Evolutionary conservation across 2,113 vertebrate species (phyloP).

Genomic region (Myxocyprinus asiaticus): DNA sequence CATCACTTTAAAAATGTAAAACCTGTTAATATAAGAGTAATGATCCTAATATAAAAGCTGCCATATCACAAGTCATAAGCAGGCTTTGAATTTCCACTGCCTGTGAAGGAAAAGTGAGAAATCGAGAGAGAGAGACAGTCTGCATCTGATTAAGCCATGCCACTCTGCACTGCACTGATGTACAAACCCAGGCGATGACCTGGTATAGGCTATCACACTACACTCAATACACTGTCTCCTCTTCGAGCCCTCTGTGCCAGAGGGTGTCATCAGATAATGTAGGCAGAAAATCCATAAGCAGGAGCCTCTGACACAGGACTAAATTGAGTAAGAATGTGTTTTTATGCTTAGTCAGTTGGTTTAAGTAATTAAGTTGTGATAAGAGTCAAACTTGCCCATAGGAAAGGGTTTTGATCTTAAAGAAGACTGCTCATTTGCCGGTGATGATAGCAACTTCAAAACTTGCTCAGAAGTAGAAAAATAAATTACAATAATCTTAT

Average conservation of each 20-base stretch:
- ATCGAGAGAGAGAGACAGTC: slow-evolving; percentile 63
- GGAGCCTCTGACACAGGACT: slow-evolving; percentile 55
- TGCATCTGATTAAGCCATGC: slow-evolving; percentile 61
- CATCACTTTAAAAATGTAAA: background rate
- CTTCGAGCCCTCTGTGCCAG: slow-evolving; percentile 42
- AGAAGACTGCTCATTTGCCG: slow-evolving; percentile 62
- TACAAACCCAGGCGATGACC: slow-evolving; percentile 47
- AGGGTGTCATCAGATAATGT: slow-evolving; percentile 49
- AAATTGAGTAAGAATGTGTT: slow-evolving; percentile 67
- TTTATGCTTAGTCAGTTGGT: slow-evolving; percentile 72
- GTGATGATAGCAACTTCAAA: slow-evolving; percentile 55
- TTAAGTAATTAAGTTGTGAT: slow-evolving; percentile 71
- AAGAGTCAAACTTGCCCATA: slow-evolving; percentile 65
- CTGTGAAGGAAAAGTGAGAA: background rate
- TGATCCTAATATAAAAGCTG: slow-evolving; percentile 28
- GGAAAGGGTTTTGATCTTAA: slow-evolving; percentile 60
- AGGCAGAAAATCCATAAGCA: slow-evolving; percentile 63
- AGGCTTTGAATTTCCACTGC: too few relatives aligned
- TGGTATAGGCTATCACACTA: slow-evolving; percentile 50
- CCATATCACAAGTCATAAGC: slow-evolving; percentile 23
- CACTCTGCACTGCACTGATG: slow-evolving; percentile 50
- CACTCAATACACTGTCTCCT: slow-evolving; percentile 58
- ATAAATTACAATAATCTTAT: slow-evolving; percentile 8
- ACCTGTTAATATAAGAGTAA: background rate
- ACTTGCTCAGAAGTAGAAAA: slow-evolving; percentile 33